These are phyloP conservation scores for Tamias sibiricus DNA, from an alignment of 2,113 vertebrate species.

Conservation along the genomic window DNA sequence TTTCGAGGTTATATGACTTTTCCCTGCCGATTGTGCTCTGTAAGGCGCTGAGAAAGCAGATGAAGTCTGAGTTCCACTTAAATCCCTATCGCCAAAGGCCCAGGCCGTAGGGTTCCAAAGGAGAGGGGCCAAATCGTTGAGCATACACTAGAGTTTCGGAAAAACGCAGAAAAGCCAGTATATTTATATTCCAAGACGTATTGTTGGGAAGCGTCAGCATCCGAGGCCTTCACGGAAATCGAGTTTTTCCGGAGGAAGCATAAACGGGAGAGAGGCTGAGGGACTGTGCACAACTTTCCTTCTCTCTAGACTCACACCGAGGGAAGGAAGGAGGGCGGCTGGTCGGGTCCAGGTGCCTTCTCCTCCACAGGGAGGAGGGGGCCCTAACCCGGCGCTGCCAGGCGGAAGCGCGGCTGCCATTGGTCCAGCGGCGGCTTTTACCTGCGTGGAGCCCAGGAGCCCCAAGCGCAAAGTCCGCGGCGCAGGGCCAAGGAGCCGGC, in stretches of 20 bases:
- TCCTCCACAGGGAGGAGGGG: not conserved
- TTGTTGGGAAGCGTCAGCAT: not conserved
- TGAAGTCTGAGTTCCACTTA: not conserved
- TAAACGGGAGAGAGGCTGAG: not conserved
- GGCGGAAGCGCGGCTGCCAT: constrained; percentile 54
- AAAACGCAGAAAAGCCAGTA: not conserved
- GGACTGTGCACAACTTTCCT: not conserved
- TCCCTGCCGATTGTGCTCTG: not conserved
- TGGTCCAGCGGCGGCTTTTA: constrained; percentile 35
- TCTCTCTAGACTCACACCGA: not conserved
- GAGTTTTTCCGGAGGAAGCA: not conserved
- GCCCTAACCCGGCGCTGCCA: too few species aligned
- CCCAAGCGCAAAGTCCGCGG: constrained; percentile 58
- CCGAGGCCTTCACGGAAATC: not conserved
- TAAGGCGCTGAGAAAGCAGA: not conserved
- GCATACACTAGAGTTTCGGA: not conserved
- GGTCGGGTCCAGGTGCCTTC: not conserved
- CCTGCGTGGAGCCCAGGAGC: constrained; percentile 10
- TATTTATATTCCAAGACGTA: not conserved
- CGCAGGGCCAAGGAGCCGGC: not conserved
- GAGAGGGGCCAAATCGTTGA: not conserved
- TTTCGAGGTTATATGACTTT: not conserved
- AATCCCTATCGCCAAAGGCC: not conserved
- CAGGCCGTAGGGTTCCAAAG: not conserved
- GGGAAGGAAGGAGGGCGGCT: too few species aligned